Conservation (phyloP, 2,888 invertebrate species). For the Gonocerus acuteangulatus region DNA sequence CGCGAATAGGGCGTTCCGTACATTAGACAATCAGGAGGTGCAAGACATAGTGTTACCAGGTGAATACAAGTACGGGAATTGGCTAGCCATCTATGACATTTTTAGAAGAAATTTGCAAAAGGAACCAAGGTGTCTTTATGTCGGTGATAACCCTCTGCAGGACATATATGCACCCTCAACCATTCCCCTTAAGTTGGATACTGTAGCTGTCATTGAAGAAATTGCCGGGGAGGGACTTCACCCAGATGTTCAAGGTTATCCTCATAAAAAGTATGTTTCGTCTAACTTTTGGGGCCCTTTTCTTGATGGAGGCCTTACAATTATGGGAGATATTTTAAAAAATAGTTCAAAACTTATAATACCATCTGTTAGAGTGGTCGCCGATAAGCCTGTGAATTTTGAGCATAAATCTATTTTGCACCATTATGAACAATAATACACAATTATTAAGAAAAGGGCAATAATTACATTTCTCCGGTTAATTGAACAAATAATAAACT, state of each 20-base stretch:
- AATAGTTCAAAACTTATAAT: constrained; percentile 3
- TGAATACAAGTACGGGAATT: constrained; percentile 54
- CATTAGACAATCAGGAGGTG: constrained; percentile 37
- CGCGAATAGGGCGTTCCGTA: constrained; percentile 49
- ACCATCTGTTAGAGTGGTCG: constrained; percentile 13
- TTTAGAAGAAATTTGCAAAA: constrained; percentile 44
- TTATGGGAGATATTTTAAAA: constrained; percentile 21
- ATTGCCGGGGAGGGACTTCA: constrained; percentile 52
- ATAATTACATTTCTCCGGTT: no score
- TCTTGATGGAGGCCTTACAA: constrained; percentile 12
- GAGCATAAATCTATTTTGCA: neutral
- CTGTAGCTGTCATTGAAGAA: constrained; percentile 63
- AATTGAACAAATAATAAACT: no score
- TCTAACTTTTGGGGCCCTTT: constrained; percentile 31
- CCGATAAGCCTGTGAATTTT: constrained; percentile 12
- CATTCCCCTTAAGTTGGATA: constrained; percentile 51
- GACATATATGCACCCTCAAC: constrained; percentile 61
- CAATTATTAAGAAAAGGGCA: no score
- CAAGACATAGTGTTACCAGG: constrained; percentile 46
- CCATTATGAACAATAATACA: neutral
- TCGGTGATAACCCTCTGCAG: constrained; percentile 72
- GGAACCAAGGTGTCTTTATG: constrained; percentile 55
- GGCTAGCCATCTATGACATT: constrained; percentile 50
- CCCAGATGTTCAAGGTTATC: constrained; percentile 14
- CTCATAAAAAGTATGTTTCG: constrained; percentile 6